These are phyloP conservation scores for Auanema sp. DNA, from an alignment of 2,888 invertebrate species.

Conservation along the genomic window DNA sequence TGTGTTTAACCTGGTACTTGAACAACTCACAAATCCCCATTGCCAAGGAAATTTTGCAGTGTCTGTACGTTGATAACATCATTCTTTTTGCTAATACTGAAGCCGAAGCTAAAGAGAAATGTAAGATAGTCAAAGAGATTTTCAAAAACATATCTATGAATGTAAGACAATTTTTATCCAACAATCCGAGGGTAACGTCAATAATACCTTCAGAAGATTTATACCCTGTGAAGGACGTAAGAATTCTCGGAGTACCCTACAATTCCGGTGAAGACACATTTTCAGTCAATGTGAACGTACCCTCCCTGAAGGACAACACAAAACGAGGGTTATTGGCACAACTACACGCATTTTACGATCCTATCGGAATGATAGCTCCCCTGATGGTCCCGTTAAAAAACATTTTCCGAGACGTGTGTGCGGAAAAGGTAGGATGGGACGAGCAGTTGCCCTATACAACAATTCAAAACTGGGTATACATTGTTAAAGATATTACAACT, in stretches of 20 bases:
- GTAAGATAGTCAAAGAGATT: background rate
- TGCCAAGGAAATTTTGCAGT: background rate
- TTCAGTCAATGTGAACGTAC: background rate
- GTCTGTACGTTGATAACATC: background rate
- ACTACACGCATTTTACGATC: conserved; percentile 3
- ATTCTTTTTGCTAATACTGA: background rate
- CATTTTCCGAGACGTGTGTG: background rate
- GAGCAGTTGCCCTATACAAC: background rate
- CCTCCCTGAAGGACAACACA: background rate
- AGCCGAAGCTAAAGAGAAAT: background rate
- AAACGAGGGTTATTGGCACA: background rate
- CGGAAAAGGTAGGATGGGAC: background rate
- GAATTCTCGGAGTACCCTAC: background rate
- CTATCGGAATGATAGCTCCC: background rate
- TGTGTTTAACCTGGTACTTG: background rate
- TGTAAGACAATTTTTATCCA: background rate
- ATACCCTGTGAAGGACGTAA: background rate
- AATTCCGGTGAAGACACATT: conserved; percentile 5
- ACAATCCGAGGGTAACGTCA: background rate
- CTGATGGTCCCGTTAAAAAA: background rate
- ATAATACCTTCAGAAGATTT: background rate
- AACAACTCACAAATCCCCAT: background rate
- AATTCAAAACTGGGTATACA: background rate
- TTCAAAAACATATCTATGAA: conserved; percentile 5
- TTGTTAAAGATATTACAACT: background rate